phyloP scores from a whole-genome alignment of 2,113 vertebrate genomes.

The Parus major region DNA sequence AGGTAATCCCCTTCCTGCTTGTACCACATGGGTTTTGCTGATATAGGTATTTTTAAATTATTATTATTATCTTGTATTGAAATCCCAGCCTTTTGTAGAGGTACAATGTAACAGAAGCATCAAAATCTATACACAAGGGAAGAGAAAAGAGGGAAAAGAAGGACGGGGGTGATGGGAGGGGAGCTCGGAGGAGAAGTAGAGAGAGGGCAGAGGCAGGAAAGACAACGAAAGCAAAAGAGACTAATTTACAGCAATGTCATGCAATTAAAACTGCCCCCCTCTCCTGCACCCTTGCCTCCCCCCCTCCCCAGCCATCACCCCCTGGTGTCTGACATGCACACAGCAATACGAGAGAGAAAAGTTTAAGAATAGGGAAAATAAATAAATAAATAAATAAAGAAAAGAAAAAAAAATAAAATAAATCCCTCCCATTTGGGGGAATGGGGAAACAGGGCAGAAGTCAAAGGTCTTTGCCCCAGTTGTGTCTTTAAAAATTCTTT shows the following conservation, averaged over 20 bases:
- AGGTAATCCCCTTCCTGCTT: conserved; percentile 78
- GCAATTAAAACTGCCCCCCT: conserved; percentile 72
- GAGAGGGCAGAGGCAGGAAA: conserved; percentile 59
- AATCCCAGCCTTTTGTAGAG: conserved; percentile 80
- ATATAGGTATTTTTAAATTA: conserved; percentile 70
- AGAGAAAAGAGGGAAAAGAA: conserved; percentile 70
- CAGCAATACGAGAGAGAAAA: conserved; percentile 90
- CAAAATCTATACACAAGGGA: conserved; percentile 80
- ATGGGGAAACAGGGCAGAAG: conserved; percentile 74
- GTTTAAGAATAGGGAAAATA: conserved; percentile 79
- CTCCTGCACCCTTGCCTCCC: conserved; percentile 66
- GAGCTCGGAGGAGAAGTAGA: conserved; percentile 61
- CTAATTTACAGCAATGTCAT: conserved; percentile 73
- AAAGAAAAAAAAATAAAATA: background rate
- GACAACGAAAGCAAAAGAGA: conserved; percentile 71
- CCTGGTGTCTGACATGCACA: conserved; percentile 87
- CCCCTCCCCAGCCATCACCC: conserved; percentile 64
- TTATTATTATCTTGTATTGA: conserved; percentile 67
- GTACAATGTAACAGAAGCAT: conserved; percentile 86
- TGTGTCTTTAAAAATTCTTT: conserved; percentile 64
- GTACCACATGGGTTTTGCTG: conserved; percentile 72
- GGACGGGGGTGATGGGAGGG: conserved; percentile 65
- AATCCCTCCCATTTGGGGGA: conserved; percentile 76
- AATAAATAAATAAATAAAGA: conserved; percentile 62
- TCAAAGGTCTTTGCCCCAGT: conserved; percentile 63